Base-by-base conservation (phyloP, 2,888 invertebrate species). In the Scotopteryx bipunctaria region DNA sequence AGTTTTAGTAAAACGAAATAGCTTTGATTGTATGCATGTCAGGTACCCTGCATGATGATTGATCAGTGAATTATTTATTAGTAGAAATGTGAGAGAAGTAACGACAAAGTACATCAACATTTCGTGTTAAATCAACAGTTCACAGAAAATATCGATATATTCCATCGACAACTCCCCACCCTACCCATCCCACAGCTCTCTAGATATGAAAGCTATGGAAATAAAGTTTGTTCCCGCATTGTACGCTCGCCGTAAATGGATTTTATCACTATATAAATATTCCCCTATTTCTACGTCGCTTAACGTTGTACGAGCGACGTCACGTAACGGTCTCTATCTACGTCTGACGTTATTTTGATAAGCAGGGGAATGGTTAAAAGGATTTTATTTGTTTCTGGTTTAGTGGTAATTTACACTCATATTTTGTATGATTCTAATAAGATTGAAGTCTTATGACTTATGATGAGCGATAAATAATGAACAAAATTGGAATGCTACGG, bases 181-280 rank as follows among this genome's bases (percentile, higher is more conserved):
- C 61, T 60, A 53, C 5, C 42, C 41, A 54, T 72, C 69, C 72
- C 73, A 64, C 69, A 70, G 64, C 65, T 69, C 73, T 70, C 73
- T 67, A 80, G 83, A 86, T 83, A 84, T 81, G 83, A 83, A 81
- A 80, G 86, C 84, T 86, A 88, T 87, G 86, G 85, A 87, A 88
- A 88, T 86, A 87, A 83, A 89, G 83, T 87, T 85, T 82, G 82
- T 83, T 78, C 78, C 80, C 82, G 84, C 84, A 81, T 83, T 86
- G 81, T 81, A 77, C 73, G 73, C 72, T 72, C 74, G 70, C 77
- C 80, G 83, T 85, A 86, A 88, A 86, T 88, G 86, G 84, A 85
- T 86, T 87, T 86, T 86, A 86, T 87, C 86, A 85, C 85, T 85
- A 85, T 82, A 86, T 86, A 85, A 83, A 84, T 84, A 82, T 77